phyloP scores from a whole-genome alignment of 2,888 invertebrate genomes.

The Apocheima hispidaria region DNA sequence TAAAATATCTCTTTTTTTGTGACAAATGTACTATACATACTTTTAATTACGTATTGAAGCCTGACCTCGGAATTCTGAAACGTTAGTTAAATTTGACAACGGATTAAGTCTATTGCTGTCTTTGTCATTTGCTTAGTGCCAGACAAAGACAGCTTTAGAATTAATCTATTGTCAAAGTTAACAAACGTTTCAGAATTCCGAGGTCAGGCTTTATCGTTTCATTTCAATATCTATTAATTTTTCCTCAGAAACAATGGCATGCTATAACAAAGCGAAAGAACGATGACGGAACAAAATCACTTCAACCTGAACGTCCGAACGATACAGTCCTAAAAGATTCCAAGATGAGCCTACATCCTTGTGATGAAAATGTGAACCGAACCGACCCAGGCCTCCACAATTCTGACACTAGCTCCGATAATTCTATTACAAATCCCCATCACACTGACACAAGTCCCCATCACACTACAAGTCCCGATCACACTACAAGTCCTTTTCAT shows the following conservation, averaged over 20 bases:
- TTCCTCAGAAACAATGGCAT: constrained; percentile 85
- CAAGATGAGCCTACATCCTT: constrained; percentile 14
- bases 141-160: no score
- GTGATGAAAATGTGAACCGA: not conserved
- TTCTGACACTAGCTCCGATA: not conserved
- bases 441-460: not conserved
- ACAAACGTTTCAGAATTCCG: no score
- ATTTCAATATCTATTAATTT: no score
- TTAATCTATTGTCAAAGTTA: no score
- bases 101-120: no score
- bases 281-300: constrained; percentile 36
- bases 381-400: constrained; percentile 8
- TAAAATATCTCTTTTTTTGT: no score
- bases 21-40: no score
- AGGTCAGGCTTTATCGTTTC: no score
- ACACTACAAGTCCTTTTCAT: not conserved
- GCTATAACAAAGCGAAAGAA: constrained; percentile 81
- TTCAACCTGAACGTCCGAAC: not conserved
- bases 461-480: not conserved
- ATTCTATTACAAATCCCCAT: not conserved
- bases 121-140: no score
- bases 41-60: no score
- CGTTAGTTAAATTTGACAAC: no score
- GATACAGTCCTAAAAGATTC: constrained; percentile 25
- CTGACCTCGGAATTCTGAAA: no score